Conservation (phyloP, 2,113 vertebrate genomes). For the Globicephala melas region DNA sequence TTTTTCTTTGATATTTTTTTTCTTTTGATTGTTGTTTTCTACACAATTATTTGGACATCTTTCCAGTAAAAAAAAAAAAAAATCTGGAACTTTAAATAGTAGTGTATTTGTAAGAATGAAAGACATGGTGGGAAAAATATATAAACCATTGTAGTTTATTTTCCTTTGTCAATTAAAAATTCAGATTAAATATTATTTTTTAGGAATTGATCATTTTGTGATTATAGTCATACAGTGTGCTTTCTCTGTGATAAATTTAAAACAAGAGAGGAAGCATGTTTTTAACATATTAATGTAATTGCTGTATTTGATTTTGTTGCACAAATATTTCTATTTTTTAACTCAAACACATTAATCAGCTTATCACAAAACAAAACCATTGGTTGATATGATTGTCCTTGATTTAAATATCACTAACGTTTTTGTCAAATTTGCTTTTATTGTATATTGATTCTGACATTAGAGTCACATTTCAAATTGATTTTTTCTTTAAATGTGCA, state of each 20-base stretch:
- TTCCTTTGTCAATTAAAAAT: background rate
- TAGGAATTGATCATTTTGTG: background rate
- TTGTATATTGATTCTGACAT: background rate
- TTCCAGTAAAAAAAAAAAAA: background rate
- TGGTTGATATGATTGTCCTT: background rate
- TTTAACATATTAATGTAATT: background rate
- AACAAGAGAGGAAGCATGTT: background rate
- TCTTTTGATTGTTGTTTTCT: background rate
- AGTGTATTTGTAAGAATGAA: background rate
- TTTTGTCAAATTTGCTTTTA: background rate
- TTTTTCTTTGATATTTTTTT: background rate
- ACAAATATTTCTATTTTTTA: background rate
- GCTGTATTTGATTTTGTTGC: background rate
- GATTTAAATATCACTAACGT: background rate
- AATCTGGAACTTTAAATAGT: background rate
- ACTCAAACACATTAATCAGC: background rate
- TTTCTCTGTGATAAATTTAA: background rate
- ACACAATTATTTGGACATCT: background rate
- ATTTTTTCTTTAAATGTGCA: background rate
- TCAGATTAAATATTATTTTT: background rate
- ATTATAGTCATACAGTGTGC: background rate
- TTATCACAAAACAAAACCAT: background rate
- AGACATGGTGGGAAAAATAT: background rate
- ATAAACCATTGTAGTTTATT: background rate
- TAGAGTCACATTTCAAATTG: background rate